Base-by-base conservation (phyloP, 2,113 vertebrate genomes). In the Macaca mulatta region DNA sequence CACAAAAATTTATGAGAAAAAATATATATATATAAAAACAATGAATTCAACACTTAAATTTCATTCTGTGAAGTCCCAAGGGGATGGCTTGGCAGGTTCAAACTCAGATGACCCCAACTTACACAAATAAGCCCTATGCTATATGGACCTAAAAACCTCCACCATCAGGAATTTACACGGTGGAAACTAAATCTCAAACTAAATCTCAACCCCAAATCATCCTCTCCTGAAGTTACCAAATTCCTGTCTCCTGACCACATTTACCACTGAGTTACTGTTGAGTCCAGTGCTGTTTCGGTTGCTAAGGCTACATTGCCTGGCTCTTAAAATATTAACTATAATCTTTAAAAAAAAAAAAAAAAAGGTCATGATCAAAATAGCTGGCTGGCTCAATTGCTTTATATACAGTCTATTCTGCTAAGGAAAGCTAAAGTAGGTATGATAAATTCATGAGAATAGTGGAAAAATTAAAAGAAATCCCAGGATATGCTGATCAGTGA, bases 1-100 rank as follows among this genome's bases (percentile, higher is more conserved):
- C 67, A 92, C 35, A 93, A 94, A 90, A 93, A n/a, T 84, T 82
- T 80, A 61, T 91, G 45, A 55, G 43, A 69, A 94, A 84, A 75
- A 0, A 75, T 89, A 94, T 87, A 75, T 89, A 80, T 50, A 64
- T 95, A 57, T 92, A 23, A 35, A 93, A 96, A 94, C 77, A 88
- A 64, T 90, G 79, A 96, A 88, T 92, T 96, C 64, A 94, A 94
- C 74, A 81, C 92, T 95, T 97, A 89, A 80, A 90, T 92, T 98
- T 96, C 59, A 95, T 89, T 95, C 59, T 69, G 18, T 55, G 18
- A 85, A 79, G 61, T 93, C 88, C 35, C 91, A 89, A 86, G 81
- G 93, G 93, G 93, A 38, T 4, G 35, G 30, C 12, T 23, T 77
- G 64, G 32, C 57, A 79, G 7, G 22, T 18, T 64, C 40, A 88